A percentile compares a stretch with the other conserved stretches of the same genome.
Evolutionary conservation across 2,113 vertebrate species (phyloP).

Genomic region (crab-eating macaque (Macaca fascicularis)): DNA sequence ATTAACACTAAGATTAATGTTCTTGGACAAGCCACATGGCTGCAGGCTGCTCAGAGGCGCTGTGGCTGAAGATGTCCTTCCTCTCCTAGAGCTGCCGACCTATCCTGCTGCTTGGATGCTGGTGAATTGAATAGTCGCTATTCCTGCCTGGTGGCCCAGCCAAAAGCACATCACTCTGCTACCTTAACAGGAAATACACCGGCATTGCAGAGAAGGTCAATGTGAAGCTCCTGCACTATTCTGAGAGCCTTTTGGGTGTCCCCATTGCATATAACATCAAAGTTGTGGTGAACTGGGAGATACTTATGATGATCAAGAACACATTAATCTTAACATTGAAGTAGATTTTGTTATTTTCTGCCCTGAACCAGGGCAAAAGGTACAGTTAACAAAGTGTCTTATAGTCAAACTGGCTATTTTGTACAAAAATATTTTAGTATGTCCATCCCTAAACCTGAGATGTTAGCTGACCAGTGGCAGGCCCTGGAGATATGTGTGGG

Average conservation of each 20-base stretch:
- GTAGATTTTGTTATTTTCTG: constrained; percentile 92
- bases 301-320: constrained; percentile 92
- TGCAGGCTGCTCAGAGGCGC: constrained; percentile 15
- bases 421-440: constrained; percentile 96
- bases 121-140: constrained; percentile 77
- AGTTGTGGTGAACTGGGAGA: constrained; percentile 88
- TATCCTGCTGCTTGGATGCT: constrained; percentile 82
- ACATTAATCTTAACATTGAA: constrained; percentile 91
- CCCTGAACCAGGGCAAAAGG: constrained; percentile 87
- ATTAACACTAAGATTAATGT: constrained; percentile 12
- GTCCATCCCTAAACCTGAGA: constrained; percentile 90
- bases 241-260: constrained; percentile 89
- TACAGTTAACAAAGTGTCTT: constrained; percentile 92
- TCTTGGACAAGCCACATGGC: constrained; percentile 71
- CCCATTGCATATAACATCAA: constrained; percentile 90
- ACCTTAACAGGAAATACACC: constrained; percentile 85
- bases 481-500: constrained; percentile 87
- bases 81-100: constrained; percentile 75
- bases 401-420: constrained; percentile 91
- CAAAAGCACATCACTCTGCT: constrained; percentile 87
- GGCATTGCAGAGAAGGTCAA: constrained; percentile 88
- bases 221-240: constrained; percentile 87
- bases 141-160: constrained; percentile 88
- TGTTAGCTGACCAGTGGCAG: constrained; percentile 87
- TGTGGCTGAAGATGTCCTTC: fast-evolving